phyloP scores from a whole-genome alignment of 2,797 vertebrate genomes.

The Enteromius fasciolatus region DNA sequence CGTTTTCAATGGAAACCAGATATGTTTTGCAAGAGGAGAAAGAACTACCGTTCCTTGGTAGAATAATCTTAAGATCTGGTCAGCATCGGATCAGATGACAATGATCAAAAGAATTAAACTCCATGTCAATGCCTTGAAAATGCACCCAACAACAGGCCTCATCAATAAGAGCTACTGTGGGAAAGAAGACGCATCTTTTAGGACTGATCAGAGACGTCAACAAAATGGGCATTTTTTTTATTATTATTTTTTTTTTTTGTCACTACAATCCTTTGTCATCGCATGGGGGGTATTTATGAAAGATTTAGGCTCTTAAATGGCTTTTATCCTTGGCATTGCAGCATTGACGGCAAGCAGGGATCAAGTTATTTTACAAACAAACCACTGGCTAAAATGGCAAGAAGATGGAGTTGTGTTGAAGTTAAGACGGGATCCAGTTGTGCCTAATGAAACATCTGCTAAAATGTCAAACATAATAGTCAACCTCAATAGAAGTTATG shows the following conservation, averaged over 20 bases:
- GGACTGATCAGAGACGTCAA: neutral
- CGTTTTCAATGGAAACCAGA: neutral
- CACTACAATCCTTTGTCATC: neutral
- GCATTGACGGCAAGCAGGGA: neutral
- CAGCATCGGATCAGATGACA: neutral
- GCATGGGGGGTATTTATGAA: neutral
- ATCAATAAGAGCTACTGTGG: neutral
- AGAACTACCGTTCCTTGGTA: neutral
- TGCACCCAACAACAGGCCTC: neutral
- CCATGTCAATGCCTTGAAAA: neutral
- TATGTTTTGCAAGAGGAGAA: slow-evolving; percentile 1
- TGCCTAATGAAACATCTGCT: slow-evolving; percentile 8
- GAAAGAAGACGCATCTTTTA: neutral
- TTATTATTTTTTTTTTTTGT: neutral
- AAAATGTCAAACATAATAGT: neutral
- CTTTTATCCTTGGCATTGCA: neutral
- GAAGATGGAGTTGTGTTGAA: neutral
- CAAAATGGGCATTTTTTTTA: neutral
- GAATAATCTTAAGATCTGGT: neutral
- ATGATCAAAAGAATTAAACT: neutral
- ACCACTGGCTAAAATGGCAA: neutral
- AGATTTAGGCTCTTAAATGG: slow-evolving; percentile 8
- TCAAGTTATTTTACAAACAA: neutral
- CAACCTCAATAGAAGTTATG: neutral
- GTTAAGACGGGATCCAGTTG: neutral